Evolutionary conservation across 2,113 vertebrate species (phyloP).

Genomic region (Martes martes): DNA sequence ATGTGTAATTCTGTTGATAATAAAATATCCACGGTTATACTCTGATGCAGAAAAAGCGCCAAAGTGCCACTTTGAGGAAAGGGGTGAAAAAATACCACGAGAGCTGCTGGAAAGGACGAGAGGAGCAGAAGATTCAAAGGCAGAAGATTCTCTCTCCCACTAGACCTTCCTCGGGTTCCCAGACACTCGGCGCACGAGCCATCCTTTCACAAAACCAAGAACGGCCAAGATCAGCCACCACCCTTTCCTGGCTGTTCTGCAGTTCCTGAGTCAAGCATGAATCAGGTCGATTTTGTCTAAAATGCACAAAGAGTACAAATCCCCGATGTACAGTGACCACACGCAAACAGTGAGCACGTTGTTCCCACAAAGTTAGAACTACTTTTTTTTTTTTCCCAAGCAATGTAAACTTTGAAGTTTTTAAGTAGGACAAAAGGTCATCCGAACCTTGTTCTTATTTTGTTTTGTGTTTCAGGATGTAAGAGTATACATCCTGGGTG

Average conservation of each 20-base stretch:
- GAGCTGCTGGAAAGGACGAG: background rate
- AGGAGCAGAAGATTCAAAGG: background rate
- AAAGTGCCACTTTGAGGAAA: background rate
- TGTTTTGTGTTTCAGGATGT: background rate
- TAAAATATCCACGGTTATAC: background rate
- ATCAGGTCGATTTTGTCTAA: background rate
- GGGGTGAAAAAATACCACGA: background rate
- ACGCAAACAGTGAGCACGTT: background rate
- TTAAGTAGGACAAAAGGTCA: background rate
- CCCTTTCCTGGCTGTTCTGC: background rate
- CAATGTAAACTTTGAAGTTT: conserved; percentile 12
- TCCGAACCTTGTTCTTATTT: background rate
- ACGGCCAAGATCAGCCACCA: too few species aligned
- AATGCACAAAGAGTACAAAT: background rate
- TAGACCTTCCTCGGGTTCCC: background rate
- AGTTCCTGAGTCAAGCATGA: background rate
- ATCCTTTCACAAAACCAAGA: background rate
- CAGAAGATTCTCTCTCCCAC: background rate
- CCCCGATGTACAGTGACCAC: background rate
- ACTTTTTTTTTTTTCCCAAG: background rate
- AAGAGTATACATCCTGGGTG: background rate
- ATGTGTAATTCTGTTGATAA: background rate
- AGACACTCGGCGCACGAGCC: accelerated
- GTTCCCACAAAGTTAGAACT: background rate
- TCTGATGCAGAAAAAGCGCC: background rate